These are phyloP conservation scores for Furnarius figulus DNA, from an alignment of 2,113 vertebrate species.

Conservation along the genomic window DNA sequence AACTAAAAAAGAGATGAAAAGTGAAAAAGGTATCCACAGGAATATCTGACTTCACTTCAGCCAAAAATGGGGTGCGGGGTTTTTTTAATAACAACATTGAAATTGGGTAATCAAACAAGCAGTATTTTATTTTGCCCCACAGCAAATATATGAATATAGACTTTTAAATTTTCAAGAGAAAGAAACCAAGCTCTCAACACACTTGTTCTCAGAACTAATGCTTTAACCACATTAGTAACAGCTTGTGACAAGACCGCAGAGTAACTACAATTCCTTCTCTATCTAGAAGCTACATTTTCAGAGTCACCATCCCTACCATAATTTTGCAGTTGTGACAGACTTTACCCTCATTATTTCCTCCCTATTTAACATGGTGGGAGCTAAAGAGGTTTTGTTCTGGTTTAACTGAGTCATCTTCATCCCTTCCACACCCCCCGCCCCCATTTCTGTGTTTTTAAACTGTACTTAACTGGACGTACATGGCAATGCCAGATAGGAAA, in stretches of 20 bases:
- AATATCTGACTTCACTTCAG: not conserved
- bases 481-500: not conserved
- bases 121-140: not conserved
- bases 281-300: not conserved
- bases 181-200: not conserved
- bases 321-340: not conserved
- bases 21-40: not conserved
- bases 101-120: not conserved
- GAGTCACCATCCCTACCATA: not conserved
- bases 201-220: not conserved
- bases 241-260: not conserved
- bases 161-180: not conserved
- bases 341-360: not conserved
- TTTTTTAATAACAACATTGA: not conserved
- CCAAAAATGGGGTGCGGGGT: not conserved
- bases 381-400: not conserved
- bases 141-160: not conserved
- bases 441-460: not conserved
- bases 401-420: not conserved
- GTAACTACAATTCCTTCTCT: not conserved
- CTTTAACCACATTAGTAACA: not conserved
- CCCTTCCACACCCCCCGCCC: fast-evolving
- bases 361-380: not conserved
- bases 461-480: not conserved
- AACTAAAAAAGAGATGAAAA: not conserved